Percentiles rank a stretch among this genome's conserved stretches.
phyloP scores from a whole-genome alignment of 2,113 vertebrate species.

The Eulacestoma nigropectus region DNA sequence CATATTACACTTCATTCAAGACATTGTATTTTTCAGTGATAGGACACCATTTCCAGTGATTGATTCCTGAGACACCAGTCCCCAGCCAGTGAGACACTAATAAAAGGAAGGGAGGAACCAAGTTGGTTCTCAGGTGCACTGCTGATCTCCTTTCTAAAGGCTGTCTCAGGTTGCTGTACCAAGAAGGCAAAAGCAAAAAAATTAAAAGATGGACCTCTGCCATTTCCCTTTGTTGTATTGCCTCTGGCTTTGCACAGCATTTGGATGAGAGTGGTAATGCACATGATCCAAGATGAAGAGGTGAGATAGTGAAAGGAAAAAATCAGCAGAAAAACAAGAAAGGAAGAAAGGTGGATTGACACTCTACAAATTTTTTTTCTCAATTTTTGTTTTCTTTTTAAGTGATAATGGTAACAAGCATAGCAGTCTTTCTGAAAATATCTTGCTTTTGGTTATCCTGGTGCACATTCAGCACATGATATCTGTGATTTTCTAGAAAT shows the following conservation, averaged over 20 bases:
- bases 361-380: background rate
- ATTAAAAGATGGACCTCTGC: background rate
- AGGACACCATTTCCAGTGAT: background rate
- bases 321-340: background rate
- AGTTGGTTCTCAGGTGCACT: background rate
- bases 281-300: too few species aligned
- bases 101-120: background rate
- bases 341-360: background rate
- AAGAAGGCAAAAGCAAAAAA: background rate
- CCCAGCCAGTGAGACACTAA: background rate
- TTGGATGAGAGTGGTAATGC: background rate
- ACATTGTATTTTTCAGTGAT: background rate
- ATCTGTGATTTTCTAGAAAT: background rate
- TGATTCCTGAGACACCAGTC: background rate
- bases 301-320: background rate
- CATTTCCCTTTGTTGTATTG: background rate
- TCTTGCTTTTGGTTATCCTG: background rate
- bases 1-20: background rate
- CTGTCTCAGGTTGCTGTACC: background rate
- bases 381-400: background rate
- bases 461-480: background rate
- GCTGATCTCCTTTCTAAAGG: background rate
- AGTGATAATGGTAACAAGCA: background rate
- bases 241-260: background rate
- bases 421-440: background rate